phyloP scores from a whole-genome alignment of 2,797 vertebrate species.

The Caiman crocodilus region DNA sequence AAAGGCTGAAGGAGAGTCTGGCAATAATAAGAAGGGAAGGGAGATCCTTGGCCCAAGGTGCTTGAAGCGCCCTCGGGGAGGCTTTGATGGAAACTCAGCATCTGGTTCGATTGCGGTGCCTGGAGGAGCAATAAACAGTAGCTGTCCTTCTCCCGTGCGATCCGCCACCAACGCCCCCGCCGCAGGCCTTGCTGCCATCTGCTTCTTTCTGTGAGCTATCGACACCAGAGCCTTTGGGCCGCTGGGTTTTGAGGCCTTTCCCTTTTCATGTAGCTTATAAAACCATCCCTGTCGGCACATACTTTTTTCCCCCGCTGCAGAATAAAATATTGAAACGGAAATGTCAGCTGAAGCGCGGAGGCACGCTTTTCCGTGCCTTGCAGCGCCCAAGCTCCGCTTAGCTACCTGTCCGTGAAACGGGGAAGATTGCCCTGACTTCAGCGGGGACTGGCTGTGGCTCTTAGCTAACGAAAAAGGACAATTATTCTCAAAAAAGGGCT shows the following conservation, averaged over 20 bases:
- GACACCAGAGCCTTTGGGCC: background rate
- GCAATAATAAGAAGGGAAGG: background rate
- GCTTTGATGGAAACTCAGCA: conserved; percentile 1
- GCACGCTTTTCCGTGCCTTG: background rate
- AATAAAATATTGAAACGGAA: background rate
- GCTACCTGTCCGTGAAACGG: background rate
- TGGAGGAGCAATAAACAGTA: background rate
- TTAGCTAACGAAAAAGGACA: background rate
- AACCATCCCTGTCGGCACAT: background rate
- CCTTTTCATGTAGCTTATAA: background rate
- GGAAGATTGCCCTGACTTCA: background rate
- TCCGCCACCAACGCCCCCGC: background rate
- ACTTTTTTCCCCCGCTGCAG: background rate
- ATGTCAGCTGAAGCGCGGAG: background rate
- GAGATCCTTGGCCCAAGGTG: background rate
- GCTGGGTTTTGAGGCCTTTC: background rate
- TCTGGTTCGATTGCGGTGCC: background rate
- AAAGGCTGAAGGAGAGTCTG: background rate
- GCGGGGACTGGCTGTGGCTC: background rate
- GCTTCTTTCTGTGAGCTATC: background rate
- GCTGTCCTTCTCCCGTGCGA: background rate
- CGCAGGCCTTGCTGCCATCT: background rate
- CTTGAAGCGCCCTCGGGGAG: background rate
- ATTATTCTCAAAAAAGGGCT: background rate
- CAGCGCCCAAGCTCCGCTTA: background rate